Percentiles rank a stretch among this genome's conserved stretches.
These are phyloP conservation scores for Labeo catla DNA, from an alignment of 2,113 vertebrate species.

Conservation along the genomic window DNA sequence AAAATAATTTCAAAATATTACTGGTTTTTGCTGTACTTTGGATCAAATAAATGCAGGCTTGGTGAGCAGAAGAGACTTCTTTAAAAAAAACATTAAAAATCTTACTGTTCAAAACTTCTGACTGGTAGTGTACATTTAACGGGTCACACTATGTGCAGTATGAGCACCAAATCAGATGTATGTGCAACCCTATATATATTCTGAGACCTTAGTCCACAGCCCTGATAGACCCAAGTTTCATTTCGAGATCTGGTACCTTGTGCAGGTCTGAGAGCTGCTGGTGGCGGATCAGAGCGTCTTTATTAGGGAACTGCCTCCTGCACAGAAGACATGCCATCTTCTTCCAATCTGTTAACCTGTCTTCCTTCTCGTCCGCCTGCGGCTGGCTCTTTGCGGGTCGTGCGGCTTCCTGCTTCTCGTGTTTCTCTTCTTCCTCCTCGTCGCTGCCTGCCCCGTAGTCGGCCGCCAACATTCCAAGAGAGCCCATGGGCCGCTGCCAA, in stretches of 20 bases:
- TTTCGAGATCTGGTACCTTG: conserved; percentile 78
- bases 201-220: neutral
- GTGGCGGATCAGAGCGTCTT: conserved; percentile 92
- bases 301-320: conserved; percentile 95
- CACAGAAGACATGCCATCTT: conserved; percentile 96
- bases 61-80: no score
- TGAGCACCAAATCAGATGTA: no score
- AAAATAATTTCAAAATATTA: no score
- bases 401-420: conserved; percentile 81
- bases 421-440: conserved; percentile 93
- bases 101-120: no score
- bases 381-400: conserved; percentile 73
- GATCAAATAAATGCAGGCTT: no score
- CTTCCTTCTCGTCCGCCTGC: conserved; percentile 81
- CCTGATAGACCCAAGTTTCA: conserved; percentile 1
- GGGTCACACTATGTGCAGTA: no score
- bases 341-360: conserved; percentile 96
- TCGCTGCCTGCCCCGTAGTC: conserved; percentile 96
- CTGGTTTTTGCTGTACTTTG: no score
- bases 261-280: conserved; percentile 97
- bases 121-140: no score
- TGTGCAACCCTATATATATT: no score
- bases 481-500: conserved; percentile 88
- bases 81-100: no score
- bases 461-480: conserved; percentile 89